Evolutionary conservation across 2,797 vertebrate species (phyloP).

Genomic region (Crax fasciolata): DNA sequence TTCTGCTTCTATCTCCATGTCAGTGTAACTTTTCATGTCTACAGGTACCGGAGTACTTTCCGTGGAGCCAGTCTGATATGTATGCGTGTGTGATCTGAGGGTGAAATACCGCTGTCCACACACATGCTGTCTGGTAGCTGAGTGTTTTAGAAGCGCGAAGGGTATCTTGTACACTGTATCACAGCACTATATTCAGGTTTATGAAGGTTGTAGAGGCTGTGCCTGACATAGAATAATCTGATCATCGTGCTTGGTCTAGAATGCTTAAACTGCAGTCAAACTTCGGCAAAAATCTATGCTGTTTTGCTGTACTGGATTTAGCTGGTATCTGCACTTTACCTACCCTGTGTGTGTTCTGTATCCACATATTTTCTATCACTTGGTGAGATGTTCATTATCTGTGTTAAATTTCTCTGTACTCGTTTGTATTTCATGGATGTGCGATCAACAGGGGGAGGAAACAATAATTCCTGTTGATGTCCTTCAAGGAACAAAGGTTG

Average conservation of each 20-base stretch:
- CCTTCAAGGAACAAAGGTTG: background rate
- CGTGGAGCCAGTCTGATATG: background rate
- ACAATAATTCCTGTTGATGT: background rate
- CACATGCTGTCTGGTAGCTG: background rate
- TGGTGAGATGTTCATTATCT: background rate
- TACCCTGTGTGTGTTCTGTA: background rate
- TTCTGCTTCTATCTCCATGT: background rate
- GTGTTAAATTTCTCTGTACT: background rate
- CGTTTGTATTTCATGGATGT: background rate
- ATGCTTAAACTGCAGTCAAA: background rate
- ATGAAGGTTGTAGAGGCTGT: background rate
- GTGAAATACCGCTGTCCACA: background rate
- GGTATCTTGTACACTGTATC: accelerated
- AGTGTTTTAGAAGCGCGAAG: accelerated
- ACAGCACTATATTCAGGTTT: accelerated
- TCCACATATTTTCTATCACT: background rate
- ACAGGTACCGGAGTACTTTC: background rate
- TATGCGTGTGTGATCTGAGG: background rate
- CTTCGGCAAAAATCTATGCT: background rate
- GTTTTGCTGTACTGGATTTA: background rate
- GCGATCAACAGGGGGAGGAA: background rate
- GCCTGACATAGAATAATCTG: background rate
- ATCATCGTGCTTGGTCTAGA: background rate
- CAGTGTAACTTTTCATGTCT: background rate
- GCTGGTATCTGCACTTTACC: background rate